phyloP scores from a whole-genome alignment of 2,888 invertebrate genomes.

The Emmelina monodactyla region DNA sequence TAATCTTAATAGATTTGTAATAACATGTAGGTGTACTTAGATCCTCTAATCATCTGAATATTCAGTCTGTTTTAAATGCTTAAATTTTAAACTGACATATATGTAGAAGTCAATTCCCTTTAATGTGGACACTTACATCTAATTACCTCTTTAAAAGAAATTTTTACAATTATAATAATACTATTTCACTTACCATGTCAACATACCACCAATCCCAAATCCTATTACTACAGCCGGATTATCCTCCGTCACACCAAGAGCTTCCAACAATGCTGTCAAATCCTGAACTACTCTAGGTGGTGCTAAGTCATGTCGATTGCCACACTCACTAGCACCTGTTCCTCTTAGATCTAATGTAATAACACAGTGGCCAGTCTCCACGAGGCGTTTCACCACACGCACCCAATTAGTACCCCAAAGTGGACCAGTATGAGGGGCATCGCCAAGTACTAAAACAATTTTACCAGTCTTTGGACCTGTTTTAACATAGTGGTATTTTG shows the following conservation, averaged over 20 bases:
- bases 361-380: constrained; percentile 39
- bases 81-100: no score
- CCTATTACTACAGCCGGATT: constrained; percentile 45
- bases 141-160: no score
- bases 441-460: constrained; percentile 41
- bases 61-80: no score
- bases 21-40: no score
- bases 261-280: constrained; percentile 33
- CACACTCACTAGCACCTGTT: constrained; percentile 49
- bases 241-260: constrained; percentile 37
- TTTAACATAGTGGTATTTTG: constrained; percentile 58
- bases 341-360: constrained; percentile 51
- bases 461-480: constrained; percentile 43
- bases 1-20: no score
- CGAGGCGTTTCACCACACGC: constrained; percentile 31
- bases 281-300: constrained; percentile 49
- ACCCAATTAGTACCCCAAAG: constrained; percentile 46
- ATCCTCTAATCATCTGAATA: no score
- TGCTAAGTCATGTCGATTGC: constrained; percentile 34
- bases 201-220: constrained; percentile 53
- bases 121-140: no score
- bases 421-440: constrained; percentile 44
- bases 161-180: not conserved
- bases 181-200: constrained; percentile 41
- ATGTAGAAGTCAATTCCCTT: no score